Percentiles rank a stretch among this genome's conserved stretches.
Conservation (phyloP, 1,140 invertebrate genomes). For the Lasioglossum baleicum region DNA sequence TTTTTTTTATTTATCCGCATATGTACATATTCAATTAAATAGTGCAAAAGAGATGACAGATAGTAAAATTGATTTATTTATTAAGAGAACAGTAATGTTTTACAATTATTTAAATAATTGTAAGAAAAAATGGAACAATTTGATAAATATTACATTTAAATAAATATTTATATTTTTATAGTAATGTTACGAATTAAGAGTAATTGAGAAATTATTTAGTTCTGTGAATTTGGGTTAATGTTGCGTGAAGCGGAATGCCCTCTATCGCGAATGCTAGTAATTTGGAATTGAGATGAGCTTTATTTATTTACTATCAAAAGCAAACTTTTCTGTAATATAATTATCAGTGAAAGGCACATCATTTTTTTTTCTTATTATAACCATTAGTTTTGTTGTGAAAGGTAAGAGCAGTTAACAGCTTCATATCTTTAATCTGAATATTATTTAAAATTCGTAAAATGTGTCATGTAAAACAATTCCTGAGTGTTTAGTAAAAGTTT, state of each 20-base stretch:
- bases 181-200: too few relatives aligned
- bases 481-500: neutral
- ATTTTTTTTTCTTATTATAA: neutral
- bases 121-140: too few relatives aligned
- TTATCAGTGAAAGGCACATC: slow-evolving; percentile 9
- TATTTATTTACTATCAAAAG: slow-evolving; percentile 55
- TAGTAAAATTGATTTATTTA: too few relatives aligned
- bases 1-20: too few relatives aligned
- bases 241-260: slow-evolving; percentile 14
- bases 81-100: too few relatives aligned
- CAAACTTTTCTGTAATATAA: slow-evolving; percentile 23
- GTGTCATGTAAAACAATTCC: slow-evolving; percentile 3
- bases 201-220: too few relatives aligned
- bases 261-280: slow-evolving; percentile 14
- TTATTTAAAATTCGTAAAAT: slow-evolving; percentile 1
- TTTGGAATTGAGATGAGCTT: slow-evolving; percentile 34
- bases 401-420: neutral
- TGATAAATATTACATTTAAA: too few relatives aligned
- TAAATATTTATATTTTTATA: too few relatives aligned
- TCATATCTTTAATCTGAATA: neutral
- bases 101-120: too few relatives aligned
- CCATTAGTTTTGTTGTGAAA: slow-evolving; percentile 3
- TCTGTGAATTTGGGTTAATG: slow-evolving; percentile 23
- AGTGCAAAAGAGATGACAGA: too few relatives aligned
- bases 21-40: too few relatives aligned